These are phyloP conservation scores for Arctopsyche grandis DNA, from an alignment of 1,140 invertebrate species.

Conservation along the genomic window DNA sequence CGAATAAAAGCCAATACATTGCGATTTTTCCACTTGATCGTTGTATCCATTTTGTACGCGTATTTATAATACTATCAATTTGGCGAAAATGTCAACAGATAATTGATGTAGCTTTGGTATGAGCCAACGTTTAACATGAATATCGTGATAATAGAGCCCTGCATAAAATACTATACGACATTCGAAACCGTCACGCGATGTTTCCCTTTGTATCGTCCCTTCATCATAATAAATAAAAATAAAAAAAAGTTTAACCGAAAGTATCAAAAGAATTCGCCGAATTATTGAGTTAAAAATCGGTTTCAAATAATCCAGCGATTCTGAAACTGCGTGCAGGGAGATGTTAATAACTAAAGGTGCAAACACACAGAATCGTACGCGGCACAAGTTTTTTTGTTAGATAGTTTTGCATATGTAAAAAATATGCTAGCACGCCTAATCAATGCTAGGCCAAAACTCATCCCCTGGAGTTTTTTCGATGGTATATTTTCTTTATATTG, in stretches of 20 bases:
- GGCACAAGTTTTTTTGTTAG: too few relatives aligned
- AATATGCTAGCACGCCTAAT: too few relatives aligned
- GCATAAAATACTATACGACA: constrained; percentile 47
- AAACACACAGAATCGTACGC: too few relatives aligned
- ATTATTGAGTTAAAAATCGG: neutral
- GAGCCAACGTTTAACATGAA: constrained; percentile 20
- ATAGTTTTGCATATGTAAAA: too few relatives aligned
- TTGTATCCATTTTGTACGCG: neutral
- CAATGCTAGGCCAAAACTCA: too few relatives aligned
- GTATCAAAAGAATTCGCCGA: neutral
- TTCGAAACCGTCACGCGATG: constrained; percentile 42
- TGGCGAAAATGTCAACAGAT: constrained; percentile 23
- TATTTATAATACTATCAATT: too few relatives aligned
- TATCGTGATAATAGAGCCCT: constrained; percentile 32
- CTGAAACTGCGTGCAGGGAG: too few relatives aligned
- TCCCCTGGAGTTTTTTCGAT: too few relatives aligned
- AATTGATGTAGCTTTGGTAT: constrained; percentile 37
- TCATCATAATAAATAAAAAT: neutral
- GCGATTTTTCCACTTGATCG: neutral
- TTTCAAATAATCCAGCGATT: too few relatives aligned
- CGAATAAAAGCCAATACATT: neutral
- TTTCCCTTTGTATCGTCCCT: constrained; percentile 27
- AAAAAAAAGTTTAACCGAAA: too few relatives aligned
- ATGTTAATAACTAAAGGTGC: too few relatives aligned
- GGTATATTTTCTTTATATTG: too few relatives aligned